Base-by-base conservation (phyloP, 2,888 invertebrate species). In the Himalopsyche tibetana region DNA sequence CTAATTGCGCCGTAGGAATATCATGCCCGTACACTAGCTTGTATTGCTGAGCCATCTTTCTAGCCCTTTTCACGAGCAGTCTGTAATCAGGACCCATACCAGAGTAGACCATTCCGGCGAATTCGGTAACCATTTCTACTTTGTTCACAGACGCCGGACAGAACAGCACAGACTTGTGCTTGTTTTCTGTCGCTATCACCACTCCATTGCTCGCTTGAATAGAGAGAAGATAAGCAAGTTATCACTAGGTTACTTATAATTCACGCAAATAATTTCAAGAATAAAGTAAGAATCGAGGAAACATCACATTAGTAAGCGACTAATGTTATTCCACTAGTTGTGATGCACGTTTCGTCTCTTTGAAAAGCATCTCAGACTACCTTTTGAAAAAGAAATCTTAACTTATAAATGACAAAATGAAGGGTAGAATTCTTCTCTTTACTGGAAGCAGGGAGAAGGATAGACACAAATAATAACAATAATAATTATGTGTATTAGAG, bases 151-250 rank as follows among this genome's bases (percentile, higher is more conserved):
- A 98, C 91, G 98, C 98, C 90, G 99, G 99, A 92, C 99, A 99
- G 89, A 98, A 98, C 40, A 99, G 92, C 89, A 98, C 96, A 5
- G 99, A 99, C 91, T 99, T 99, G 93, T 98, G 98, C 91, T 99
- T 99, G 92, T 99, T 99, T 92, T 99, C 99, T 5, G 99, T 99
- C 0, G 99, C 99, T 89, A 99, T 95, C 28, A 99, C 99, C 11
- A 99, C 98, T 40, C 99, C 99, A 95, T 99, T 99, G 55, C 97
- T 96, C 11, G 99, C 99, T 98, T 91, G 80, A 90, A 93, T 51
- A 51, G 51, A 51, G 3, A 51, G 15, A 51, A 51, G 2, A 51
- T 15, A 12, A 51, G 15, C 51, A 15, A 15, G 15, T 15, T 51
- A 51, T 15, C 15, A 15, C 51, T 15, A 8, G 5, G 4, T 51